Evolutionary conservation across 2,113 vertebrate species (phyloP), one percentile per base, ranked within the genome.

Genomic region (sheep (Ovis aries)): DNA sequence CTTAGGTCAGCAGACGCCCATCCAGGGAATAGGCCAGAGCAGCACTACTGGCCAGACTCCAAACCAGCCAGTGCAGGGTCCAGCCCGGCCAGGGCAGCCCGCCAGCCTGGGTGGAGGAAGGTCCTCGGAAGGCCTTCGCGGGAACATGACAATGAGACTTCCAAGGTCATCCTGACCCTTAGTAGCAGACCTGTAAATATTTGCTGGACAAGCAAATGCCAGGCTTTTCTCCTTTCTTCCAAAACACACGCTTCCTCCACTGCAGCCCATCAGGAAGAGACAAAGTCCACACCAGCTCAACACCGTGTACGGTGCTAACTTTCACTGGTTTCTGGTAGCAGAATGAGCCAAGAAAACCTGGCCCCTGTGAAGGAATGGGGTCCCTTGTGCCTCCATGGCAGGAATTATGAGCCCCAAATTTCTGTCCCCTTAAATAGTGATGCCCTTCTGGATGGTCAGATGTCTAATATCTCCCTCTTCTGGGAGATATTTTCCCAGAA

Each of bases 201-300:
- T 36, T 88, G 23, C 43, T 8, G 23, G 40, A 67, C 25, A 83
- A 55, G 5, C 15, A 11, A 33, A 36, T 5, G 4, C 43, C 6
- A 43, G 50, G 2, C 10, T 53, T 74, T 85, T 85, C n/a, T 95
- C 59, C 71, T 84, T 80, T 78, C 62, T 93, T 77, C 59, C 40
- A 31, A 74, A 53, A 16, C 2, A 16, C 36, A 3, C 15, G 48
- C 67, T 60, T 77, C 36, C 45, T 50, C 45, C 19, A 25, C 31
- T 27, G 3, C 71, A 40, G 6, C 19, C 29, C 48, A 12, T 77
- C 9, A 77, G 8, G n/a, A 55, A 95, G 40, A 48, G 50, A 52
- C 36, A 55, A 87, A 71, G 48, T 52, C 52, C 25, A 17, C 36
- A 12, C 80, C 71, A 80, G 36, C 17, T 52, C 31, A 71, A 74